Evolutionary conservation across 2,888 invertebrate genomes (phyloP).

Genomic region (Eurytoma californica): DNA sequence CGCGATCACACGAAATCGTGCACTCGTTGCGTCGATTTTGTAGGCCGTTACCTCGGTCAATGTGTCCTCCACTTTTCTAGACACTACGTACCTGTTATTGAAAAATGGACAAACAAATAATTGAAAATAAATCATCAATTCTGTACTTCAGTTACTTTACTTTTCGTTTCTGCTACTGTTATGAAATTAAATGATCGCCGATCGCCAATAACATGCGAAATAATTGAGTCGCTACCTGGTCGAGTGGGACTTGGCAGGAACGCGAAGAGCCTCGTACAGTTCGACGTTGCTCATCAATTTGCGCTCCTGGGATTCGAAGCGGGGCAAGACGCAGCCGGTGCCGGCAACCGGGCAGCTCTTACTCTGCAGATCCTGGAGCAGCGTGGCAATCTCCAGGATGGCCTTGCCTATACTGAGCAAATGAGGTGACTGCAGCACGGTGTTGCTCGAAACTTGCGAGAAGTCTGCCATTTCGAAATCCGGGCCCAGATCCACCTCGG

Average conservation of each 20-base stretch:
- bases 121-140: not conserved
- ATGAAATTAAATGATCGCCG: not conserved
- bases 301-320: constrained; percentile 59
- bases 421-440: constrained; percentile 67
- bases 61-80: constrained; percentile 57
- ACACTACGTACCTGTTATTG: constrained; percentile 37
- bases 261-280: constrained; percentile 66
- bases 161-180: not conserved
- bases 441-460: constrained; percentile 57
- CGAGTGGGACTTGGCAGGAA: constrained; percentile 64
- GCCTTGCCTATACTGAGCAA: constrained; percentile 68
- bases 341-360: constrained; percentile 39
- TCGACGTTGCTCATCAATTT: constrained; percentile 63
- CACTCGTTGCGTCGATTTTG: constrained; percentile 60
- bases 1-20: constrained; percentile 57
- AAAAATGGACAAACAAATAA: not conserved
- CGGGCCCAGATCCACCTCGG: constrained; percentile 47
- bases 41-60: constrained; percentile 62
- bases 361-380: constrained; percentile 61
- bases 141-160: not conserved
- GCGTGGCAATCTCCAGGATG: constrained; percentile 64
- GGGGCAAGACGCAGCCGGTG: constrained; percentile 61
- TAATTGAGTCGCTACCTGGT: constrained; percentile 59
- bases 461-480: constrained; percentile 58
- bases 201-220: no score